Evolutionary conservation across 2,888 invertebrate species (phyloP).

Genomic region (Monopis laevigella): DNA sequence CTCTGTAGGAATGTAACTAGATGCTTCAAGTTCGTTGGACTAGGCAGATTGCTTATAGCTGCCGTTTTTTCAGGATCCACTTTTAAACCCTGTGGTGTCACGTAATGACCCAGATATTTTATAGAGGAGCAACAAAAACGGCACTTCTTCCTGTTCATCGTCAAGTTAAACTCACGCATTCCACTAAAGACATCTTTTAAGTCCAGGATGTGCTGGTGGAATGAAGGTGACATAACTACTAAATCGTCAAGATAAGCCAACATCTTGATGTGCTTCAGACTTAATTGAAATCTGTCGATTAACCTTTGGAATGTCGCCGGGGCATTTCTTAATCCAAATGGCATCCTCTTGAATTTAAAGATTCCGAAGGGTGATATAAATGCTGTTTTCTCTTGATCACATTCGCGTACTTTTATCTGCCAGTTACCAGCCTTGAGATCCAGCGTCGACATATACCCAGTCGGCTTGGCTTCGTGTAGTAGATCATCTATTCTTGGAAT

Average conservation of each 20-base stretch:
- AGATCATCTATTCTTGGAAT: too few relatives aligned
- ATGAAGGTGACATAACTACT: slow-evolving; percentile 22
- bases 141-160: slow-evolving; percentile 25
- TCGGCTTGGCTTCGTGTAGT: too few relatives aligned
- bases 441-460: too few relatives aligned
- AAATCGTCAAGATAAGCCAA: slow-evolving; percentile 29
- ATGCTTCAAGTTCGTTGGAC: slow-evolving; percentile 19
- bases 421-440: too few relatives aligned
- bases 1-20: slow-evolving; percentile 24
- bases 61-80: slow-evolving; percentile 19
- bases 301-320: slow-evolving; percentile 28
- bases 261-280: slow-evolving; percentile 18
- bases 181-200: slow-evolving; percentile 22
- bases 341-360: too few relatives aligned
- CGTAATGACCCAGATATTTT: slow-evolving; percentile 20
- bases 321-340: slow-evolving; percentile 29
- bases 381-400: too few relatives aligned
- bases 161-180: slow-evolving; percentile 22
- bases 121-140: slow-evolving; percentile 18
- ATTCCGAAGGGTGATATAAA: too few relatives aligned
- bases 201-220: slow-evolving; percentile 22
- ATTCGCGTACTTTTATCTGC: too few relatives aligned
- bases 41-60: slow-evolving; percentile 18
- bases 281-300: slow-evolving; percentile 24
- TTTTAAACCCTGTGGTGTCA: slow-evolving; percentile 19